phyloP scores from a whole-genome alignment of 2,888 invertebrate species.

The Phasia obesa region DNA sequence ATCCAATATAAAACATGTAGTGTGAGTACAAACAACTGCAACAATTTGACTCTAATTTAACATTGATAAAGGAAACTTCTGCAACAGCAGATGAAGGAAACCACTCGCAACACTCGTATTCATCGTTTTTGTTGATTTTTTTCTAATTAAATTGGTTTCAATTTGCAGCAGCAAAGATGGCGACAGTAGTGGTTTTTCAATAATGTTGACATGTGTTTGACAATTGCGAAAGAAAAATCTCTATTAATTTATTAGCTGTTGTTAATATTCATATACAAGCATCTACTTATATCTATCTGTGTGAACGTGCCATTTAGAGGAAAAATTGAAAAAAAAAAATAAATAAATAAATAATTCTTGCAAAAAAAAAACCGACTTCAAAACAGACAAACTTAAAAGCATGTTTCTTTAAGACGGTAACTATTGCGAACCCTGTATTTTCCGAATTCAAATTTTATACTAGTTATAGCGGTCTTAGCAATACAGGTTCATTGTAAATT shows the following conservation, averaged over 20 bases:
- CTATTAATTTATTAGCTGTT: constrained; percentile 58
- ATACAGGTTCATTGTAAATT: no score
- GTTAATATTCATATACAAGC: constrained; percentile 27
- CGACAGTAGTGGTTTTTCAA: constrained; percentile 68
- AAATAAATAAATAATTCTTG: no score
- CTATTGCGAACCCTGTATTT: no score
- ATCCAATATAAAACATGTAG: constrained; percentile 35
- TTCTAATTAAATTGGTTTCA: constrained; percentile 56
- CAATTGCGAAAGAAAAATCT: constrained; percentile 67
- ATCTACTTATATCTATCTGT: neutral
- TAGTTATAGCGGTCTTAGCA: no score
- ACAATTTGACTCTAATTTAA: constrained; percentile 35
- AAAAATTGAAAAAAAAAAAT: neutral
- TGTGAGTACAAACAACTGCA: constrained; percentile 43
- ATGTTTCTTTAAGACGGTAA: no score
- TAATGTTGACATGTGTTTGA: constrained; percentile 70
- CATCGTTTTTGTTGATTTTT: constrained; percentile 17
- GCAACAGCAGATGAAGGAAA: constrained; percentile 41
- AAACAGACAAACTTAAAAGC: no score
- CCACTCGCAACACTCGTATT: constrained; percentile 25
- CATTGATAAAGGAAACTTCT: constrained; percentile 60
- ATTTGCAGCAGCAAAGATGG: constrained; percentile 42
- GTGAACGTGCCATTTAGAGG: constrained; percentile 14
- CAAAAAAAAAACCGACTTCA: no score
- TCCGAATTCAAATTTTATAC: no score